Base-by-base conservation (phyloP, 2,113 vertebrate genomes). In the Noturus placidus region DNA sequence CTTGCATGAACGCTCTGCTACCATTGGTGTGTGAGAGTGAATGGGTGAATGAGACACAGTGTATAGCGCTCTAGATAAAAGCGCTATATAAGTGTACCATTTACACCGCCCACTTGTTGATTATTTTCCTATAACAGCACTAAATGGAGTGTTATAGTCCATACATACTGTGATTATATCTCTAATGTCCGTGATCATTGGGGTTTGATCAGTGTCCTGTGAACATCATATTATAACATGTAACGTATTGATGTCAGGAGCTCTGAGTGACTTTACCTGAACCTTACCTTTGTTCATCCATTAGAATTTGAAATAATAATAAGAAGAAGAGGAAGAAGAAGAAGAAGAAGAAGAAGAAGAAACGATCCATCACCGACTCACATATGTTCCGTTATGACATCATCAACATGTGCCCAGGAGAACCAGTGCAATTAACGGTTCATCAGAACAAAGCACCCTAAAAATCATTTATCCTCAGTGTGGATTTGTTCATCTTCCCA, bases 391-490 rank as follows among this genome's bases (percentile, higher is more conserved):
- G 83, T 77, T 77, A 86, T 93, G 91, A 91, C 91, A 92, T 93
- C 92, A 94, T 90, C 74, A 83, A 65, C 57, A 67, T 87, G 82
- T 90, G 89, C 91, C 90, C 88, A 88, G 70, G 91, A 94, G 93
- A 92, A 87, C 89, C 90, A 63, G 91, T 89, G 85, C 91, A 92
- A 93, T 95, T 94, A 54, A 83, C 88, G 88, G 92, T 87, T 87
- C 91, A 91, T 90, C 91, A 87, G 86, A 93, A 92, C 90, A 93
- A 93, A 93, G 93, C 91, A 92, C 92, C 88, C 90, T 50, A 84
- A 83, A 88, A 84, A 74, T 86, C 61, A 86, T 91, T 88, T 87
- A 86, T 86, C 86, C 87, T 84, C 88, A 6, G 30, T 88, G 63
- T 83, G 89, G 91, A 79, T 35, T 83, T 90, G 90, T 91, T 91